These are phyloP conservation scores for Calliphora vomitoria DNA, from an alignment of 2,888 invertebrate genomes.

Conservation along the genomic window DNA sequence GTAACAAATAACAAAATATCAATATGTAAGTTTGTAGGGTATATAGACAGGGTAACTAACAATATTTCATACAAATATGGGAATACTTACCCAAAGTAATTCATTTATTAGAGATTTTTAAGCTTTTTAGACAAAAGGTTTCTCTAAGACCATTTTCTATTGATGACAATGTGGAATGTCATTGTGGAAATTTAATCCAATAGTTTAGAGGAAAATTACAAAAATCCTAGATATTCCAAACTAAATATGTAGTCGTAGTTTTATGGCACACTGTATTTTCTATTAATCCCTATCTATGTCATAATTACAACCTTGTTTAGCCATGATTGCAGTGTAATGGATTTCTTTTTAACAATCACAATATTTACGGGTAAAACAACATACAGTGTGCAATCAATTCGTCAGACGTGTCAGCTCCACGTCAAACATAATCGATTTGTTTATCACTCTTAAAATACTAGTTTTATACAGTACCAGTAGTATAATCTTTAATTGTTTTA, in stretches of 20 bases:
- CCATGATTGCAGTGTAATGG: constrained; percentile 58
- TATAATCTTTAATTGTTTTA: constrained; percentile 52
- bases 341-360: constrained; percentile 6
- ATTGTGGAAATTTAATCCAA: too few species aligned
- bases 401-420: not conserved
- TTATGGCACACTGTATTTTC: not conserved
- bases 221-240: too few species aligned
- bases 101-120: too few species aligned
- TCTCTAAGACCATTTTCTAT: too few species aligned
- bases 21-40: too few species aligned
- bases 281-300: constrained; percentile 36
- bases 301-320: constrained; percentile 66
- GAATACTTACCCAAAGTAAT: too few species aligned
- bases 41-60: not conserved
- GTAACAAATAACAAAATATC: not conserved
- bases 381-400: not conserved
- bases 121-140: too few species aligned
- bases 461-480: not conserved
- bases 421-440: constrained; percentile 24
- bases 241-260: not conserved
- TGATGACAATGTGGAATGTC: too few species aligned
- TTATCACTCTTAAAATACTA: constrained; percentile 4
- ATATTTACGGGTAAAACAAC: not conserved
- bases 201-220: too few species aligned
- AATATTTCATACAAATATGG: not conserved